Conservation (phyloP, 2,797 vertebrate genomes). For the Distichodus sexfasciatus region DNA sequence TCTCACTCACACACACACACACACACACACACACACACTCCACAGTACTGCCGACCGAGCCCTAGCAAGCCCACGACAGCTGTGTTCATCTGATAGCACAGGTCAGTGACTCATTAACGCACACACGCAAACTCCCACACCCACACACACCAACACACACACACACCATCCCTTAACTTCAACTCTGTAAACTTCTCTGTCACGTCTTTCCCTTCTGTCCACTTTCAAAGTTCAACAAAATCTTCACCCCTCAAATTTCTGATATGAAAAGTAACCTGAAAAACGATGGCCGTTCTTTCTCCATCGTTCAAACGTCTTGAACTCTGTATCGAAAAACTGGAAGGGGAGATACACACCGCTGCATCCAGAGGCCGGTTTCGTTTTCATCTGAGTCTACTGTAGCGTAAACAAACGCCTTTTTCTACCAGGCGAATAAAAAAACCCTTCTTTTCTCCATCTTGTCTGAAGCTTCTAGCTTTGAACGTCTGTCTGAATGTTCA, state of each 20-base stretch:
- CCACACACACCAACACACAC: slow-evolving; percentile 30
- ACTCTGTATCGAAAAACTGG: slow-evolving; percentile 45
- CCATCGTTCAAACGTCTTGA: too few relatives aligned
- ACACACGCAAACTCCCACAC: slow-evolving; percentile 22
- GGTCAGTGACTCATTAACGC: slow-evolving; percentile 77
- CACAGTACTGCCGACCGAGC: slow-evolving; percentile 60
- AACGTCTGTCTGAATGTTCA: slow-evolving; percentile 56
- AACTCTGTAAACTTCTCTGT: slow-evolving; percentile 15
- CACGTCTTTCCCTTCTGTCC: neutral
- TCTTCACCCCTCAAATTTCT: too few relatives aligned
- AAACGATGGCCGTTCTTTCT: too few relatives aligned
- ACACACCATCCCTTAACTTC: slow-evolving; percentile 30
- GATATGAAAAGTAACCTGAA: too few relatives aligned
- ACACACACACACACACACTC: slow-evolving; percentile 43
- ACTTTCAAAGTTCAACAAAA: neutral
- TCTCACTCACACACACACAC: slow-evolving; percentile 35
- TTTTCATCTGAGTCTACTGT: slow-evolving; percentile 1
- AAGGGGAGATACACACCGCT: slow-evolving; percentile 57
- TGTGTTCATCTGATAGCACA: slow-evolving; percentile 76
- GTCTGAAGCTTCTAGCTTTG: slow-evolving; percentile 54
- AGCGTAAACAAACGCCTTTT: slow-evolving; percentile 60
- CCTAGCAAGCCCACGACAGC: slow-evolving; percentile 67
- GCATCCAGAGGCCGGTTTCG: slow-evolving; percentile 21
- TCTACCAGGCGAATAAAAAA: slow-evolving; percentile 34
- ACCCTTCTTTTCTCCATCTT: slow-evolving; percentile 18